Base-by-base conservation (phyloP, 2,113 vertebrate genomes). In the Condylura cristata region DNA sequence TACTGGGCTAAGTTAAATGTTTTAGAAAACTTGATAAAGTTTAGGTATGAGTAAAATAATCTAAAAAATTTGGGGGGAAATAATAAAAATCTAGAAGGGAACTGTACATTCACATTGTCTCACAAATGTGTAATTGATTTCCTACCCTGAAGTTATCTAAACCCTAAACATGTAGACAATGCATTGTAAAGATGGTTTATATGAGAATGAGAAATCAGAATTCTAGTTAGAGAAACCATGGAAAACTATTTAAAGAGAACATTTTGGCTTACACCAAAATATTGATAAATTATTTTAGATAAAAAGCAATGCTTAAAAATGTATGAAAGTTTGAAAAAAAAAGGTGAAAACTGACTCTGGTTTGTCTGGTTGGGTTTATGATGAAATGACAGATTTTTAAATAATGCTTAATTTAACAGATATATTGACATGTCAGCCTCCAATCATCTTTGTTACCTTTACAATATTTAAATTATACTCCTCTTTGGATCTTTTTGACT, bases 21-120 rank as follows among this genome's bases (percentile, higher is more conserved):
- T 86, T 96, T 82, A 61, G 75, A 71, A 83, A 86, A 66, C 63
- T 72, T 90, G 72, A 60, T 68, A 30, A 89, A 92, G 79, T 81
- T 89, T 65, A 81, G 37, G 17, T 82, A 26, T 76, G 53, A 68
- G 9, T 61, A 86, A 60, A 37, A 58, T 81, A 84, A 65, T n/a
- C 28, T 84, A 63, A 96, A 86, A 90, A 22, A 86, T 81, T 44
- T 22, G 65, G 34, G 34, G 17, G 34, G 20, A 93, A 79, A 75
- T 82, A 60, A 56, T 88, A 71, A 56, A 83, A 70, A 39, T 85
- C 48, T 61, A 68, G 30, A 74, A 95, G 28, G 28, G 14, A 92
- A 63, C 16, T 63, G 26, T 89, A 5, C 60, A n/a, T 80, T 68
- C 65, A 39, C 17, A 87, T 83, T 87, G 51, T 8, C 75, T 20